Evolutionary conservation across 1,140 invertebrate genomes (phyloP).

Genomic region (Nomia melanderi): DNA sequence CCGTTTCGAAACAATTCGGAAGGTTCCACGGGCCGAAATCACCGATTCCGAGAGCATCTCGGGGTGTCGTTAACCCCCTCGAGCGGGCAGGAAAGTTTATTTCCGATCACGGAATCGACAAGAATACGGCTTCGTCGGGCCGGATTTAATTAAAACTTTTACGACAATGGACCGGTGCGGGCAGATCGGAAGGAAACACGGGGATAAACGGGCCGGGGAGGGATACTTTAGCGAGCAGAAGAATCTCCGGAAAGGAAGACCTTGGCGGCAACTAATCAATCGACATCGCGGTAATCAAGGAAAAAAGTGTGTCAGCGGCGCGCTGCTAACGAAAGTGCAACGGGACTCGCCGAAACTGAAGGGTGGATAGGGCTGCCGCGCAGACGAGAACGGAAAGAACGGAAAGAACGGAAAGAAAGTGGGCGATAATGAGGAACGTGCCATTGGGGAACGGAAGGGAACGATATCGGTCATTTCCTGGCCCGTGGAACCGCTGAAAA

Average conservation of each 20-base stretch:
- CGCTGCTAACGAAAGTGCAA: conserved; percentile 31
- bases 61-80: conserved; percentile 48
- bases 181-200: background rate
- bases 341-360: conserved; percentile 6
- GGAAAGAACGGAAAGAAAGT: conserved; percentile 13
- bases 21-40: background rate
- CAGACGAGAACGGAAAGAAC: too few species aligned
- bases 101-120: conserved; percentile 50
- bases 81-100: conserved; percentile 51
- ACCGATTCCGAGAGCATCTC: conserved; percentile 32
- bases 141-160: conserved; percentile 68
- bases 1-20: background rate
- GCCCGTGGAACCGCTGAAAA: conserved; percentile 20
- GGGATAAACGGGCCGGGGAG: too few species aligned
- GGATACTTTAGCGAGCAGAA: too few species aligned
- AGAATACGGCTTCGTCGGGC: conserved; percentile 49
- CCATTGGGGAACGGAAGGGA: conserved; percentile 35
- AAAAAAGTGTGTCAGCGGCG: conserved; percentile 50
- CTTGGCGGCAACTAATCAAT: conserved; percentile 56
- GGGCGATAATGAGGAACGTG: conserved; percentile 56
- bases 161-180: conserved; percentile 44
- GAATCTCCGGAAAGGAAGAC: conserved; percentile 43
- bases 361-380: too few species aligned
- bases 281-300: conserved; percentile 54
- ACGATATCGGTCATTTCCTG: conserved; percentile 50